Percentiles rank a stretch among this genome's conserved stretches.
Evolutionary conservation across 2,113 vertebrate species (phyloP).

Genomic region (Dicentrarchus labrax): DNA sequence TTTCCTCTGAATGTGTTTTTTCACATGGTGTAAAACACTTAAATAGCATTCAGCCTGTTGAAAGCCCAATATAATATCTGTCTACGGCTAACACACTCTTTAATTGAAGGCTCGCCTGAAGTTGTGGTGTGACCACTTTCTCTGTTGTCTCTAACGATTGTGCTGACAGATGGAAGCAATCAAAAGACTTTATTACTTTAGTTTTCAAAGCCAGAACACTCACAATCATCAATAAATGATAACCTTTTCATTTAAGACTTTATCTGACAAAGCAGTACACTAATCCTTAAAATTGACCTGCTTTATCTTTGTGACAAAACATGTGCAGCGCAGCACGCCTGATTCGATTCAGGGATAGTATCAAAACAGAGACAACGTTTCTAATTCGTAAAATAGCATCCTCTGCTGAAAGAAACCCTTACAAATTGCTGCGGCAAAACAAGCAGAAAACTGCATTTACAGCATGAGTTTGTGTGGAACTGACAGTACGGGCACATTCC

Average conservation of each 20-base stretch:
- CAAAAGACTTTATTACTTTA: background rate
- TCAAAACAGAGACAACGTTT: background rate
- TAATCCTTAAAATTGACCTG: constrained; percentile 6
- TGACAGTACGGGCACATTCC: background rate
- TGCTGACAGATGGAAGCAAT: constrained; percentile 19
- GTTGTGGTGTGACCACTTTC: background rate
- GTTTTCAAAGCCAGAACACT: background rate
- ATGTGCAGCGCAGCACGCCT: background rate
- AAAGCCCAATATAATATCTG: background rate
- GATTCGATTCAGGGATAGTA: background rate
- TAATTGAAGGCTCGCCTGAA: background rate
- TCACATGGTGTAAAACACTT: background rate
- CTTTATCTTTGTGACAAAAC: constrained; percentile 11
- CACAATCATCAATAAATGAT: background rate
- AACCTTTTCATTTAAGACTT: constrained; percentile 10
- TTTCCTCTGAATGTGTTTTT: background rate
- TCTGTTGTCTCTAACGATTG: background rate
- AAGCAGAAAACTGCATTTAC: background rate
- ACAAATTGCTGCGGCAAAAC: background rate
- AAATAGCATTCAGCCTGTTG: background rate
- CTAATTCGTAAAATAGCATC: background rate
- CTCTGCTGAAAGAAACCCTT: background rate
- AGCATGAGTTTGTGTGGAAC: background rate
- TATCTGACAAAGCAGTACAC: background rate
- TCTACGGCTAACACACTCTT: background rate